A percentile compares a stretch with the other conserved stretches of the same genome.
phyloP scores from a whole-genome alignment of 2,888 invertebrate species.

The Caenorhabditis japonica region DNA sequence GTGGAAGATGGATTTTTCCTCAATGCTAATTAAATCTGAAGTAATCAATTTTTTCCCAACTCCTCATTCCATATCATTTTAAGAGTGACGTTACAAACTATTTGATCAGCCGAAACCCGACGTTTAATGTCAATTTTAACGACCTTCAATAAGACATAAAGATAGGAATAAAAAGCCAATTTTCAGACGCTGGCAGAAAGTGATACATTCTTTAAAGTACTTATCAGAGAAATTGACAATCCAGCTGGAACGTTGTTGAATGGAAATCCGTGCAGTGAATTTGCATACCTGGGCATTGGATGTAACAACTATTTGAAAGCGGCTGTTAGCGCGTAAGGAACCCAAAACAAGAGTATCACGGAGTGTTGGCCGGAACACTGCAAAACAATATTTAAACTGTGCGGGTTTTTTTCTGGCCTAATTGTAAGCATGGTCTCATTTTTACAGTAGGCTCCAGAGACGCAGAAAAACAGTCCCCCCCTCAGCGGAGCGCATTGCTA shows the following conservation, averaged over 20 bases:
- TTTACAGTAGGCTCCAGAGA: no score
- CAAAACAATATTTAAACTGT: no score
- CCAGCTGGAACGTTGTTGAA: conserved; percentile 42
- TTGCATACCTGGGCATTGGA: conserved; percentile 40
- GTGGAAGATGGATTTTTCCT: background rate
- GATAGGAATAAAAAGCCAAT: background rate
- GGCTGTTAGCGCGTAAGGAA: conserved; percentile 29
- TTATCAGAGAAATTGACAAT: conserved; percentile 49
- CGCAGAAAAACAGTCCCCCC: no score
- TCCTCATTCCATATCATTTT: background rate
- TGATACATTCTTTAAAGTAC: conserved; percentile 27
- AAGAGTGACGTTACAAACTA: conserved; percentile 14
- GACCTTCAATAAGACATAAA: conserved; percentile 5
- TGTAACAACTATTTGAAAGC: conserved; percentile 27
- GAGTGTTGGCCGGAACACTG: no score
- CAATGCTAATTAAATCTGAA: no score
- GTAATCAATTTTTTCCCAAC: no score
- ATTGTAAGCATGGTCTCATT: no score
- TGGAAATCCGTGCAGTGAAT: conserved; percentile 40
- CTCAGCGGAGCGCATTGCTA: no score
- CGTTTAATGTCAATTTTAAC: conserved; percentile 32
- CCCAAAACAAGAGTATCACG: no score
- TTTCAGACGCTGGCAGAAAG: conserved; percentile 20
- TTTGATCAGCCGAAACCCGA: background rate
- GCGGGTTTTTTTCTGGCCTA: no score